phyloP scores from a whole-genome alignment of 1,140 invertebrate genomes.

The Drosophila sechellia region DNA sequence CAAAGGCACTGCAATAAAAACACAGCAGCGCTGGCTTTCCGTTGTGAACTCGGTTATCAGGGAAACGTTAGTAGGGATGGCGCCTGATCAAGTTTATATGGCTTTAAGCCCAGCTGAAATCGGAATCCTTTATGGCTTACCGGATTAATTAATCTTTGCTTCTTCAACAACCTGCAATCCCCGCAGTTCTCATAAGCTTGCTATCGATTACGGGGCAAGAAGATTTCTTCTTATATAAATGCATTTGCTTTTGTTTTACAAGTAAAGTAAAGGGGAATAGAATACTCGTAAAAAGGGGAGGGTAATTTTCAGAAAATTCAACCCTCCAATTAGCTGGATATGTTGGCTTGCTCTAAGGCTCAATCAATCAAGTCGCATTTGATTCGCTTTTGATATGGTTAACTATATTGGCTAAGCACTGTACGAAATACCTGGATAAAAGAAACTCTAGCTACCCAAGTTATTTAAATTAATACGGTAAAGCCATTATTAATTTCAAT shows the following conservation, averaged over 20 bases:
- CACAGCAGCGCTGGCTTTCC: conserved; percentile 20
- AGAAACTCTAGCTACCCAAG: too few relatives aligned
- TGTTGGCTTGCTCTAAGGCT: conserved; percentile 29
- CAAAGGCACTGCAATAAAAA: conserved; percentile 58
- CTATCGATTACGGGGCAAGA: conserved; percentile 60
- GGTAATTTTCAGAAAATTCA: conserved; percentile 36
- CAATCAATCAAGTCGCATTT: conserved; percentile 65
- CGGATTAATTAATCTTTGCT: conserved; percentile 38
- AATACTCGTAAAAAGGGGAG: not conserved
- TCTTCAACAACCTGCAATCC: conserved; percentile 6
- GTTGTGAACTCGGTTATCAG: conserved; percentile 23
- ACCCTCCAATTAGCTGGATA: conserved; percentile 68
- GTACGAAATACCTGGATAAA: not conserved
- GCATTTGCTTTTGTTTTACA: conserved; percentile 64
- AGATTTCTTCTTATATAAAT: conserved; percentile 51
- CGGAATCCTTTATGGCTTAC: conserved; percentile 12
- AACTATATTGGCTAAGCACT: not conserved
- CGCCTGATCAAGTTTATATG: conserved; percentile 34
- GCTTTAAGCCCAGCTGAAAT: conserved; percentile 28
- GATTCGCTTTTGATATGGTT: not conserved
- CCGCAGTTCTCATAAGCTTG: not conserved
- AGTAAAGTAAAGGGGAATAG: conserved; percentile 48
- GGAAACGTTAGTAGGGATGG: conserved; percentile 37
- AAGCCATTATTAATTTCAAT: not conserved
- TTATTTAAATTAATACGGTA: not conserved